Conservation (phyloP, 2,888 invertebrate species). For the Zelleria hepariella region DNA sequence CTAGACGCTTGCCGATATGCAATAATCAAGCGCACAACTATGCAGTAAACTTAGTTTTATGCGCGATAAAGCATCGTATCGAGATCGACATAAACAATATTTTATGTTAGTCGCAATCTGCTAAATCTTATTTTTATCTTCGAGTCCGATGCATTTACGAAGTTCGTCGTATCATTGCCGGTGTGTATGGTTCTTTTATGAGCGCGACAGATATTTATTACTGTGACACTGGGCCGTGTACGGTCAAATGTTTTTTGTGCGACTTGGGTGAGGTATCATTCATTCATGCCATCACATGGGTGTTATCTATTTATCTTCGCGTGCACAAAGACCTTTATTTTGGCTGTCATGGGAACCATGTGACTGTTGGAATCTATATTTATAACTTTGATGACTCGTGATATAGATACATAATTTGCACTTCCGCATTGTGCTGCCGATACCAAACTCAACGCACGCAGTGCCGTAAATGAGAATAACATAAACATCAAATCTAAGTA, state of each 20-base stretch:
- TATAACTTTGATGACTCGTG: neutral
- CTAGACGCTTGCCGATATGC: constrained; percentile 16
- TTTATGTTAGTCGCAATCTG: constrained; percentile 60
- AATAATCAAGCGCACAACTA: constrained; percentile 45
- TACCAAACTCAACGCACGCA: neutral
- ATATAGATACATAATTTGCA: neutral
- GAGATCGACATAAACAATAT: constrained; percentile 63
- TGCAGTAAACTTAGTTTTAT: constrained; percentile 51
- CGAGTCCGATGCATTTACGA: constrained; percentile 15
- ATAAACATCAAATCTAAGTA: neutral
- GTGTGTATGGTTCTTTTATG: constrained; percentile 28
- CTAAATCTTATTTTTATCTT: constrained; percentile 59
- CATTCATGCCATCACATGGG: constrained; percentile 16
- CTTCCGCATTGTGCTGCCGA: neutral
- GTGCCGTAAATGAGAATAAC: neutral
- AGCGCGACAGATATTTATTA: constrained; percentile 46
- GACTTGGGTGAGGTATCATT: constrained; percentile 21
- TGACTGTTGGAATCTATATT: neutral
- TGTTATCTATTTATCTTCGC: constrained; percentile 21
- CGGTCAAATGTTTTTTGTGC: constrained; percentile 36
- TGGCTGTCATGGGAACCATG: neutral
- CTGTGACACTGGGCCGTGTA: constrained; percentile 26
- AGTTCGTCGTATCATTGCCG: constrained; percentile 17
- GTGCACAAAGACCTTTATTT: constrained; percentile 6
- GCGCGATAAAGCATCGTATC: constrained; percentile 56